phyloP scores from a whole-genome alignment of 2,113 vertebrate genomes.

The Odobenus rosmarus region DNA sequence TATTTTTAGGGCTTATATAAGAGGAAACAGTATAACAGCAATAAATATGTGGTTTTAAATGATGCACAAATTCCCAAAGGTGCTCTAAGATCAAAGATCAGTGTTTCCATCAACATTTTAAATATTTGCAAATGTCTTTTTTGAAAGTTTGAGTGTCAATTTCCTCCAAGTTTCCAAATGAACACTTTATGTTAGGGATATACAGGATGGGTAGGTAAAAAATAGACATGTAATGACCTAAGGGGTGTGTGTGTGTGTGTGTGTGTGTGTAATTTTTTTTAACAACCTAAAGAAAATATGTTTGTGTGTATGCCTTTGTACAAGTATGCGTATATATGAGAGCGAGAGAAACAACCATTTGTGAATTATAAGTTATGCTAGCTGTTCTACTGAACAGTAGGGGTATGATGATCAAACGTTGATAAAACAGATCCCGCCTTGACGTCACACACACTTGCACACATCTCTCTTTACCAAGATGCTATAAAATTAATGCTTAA shows the following conservation, averaged over 20 bases:
- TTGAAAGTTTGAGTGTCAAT: background rate
- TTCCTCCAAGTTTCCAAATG: slow-evolving; percentile 3
- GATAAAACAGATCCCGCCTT: background rate
- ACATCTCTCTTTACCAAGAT: background rate
- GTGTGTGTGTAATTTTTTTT: background rate
- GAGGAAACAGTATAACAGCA: background rate
- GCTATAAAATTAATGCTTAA: background rate
- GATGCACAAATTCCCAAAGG: background rate
- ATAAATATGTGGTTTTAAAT: background rate
- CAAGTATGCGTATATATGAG: background rate
- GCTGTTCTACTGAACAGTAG: background rate
- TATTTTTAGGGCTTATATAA: background rate
- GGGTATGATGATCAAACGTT: background rate
- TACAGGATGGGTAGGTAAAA: background rate
- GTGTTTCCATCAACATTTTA: slow-evolving; percentile 6
- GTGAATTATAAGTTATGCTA: background rate
- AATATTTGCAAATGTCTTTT: background rate
- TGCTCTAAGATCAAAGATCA: background rate
- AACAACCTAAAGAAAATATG: background rate
- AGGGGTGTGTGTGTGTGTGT: background rate
- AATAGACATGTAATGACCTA: background rate
- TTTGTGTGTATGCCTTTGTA: background rate
- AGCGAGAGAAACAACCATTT: background rate
- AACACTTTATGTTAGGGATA: background rate
- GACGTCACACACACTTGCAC: background rate